Base-by-base conservation (phyloP, 1,140 invertebrate species). In the Drosophila dunni region DNA sequence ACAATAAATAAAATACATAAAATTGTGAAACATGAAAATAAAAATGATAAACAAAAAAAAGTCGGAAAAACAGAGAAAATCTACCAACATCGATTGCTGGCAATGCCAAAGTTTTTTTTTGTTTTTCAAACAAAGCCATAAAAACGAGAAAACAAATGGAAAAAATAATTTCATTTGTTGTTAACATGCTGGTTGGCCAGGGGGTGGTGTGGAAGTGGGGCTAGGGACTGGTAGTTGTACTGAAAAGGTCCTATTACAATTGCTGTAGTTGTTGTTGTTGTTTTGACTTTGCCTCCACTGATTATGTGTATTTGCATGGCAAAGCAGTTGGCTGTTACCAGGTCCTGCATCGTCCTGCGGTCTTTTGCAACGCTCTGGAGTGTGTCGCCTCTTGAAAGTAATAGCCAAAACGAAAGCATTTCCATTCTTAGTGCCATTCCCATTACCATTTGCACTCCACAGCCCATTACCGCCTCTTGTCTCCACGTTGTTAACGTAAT, bases 401-500 rank as follows among this genome's bases (percentile, higher is more conserved):
- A 90, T 90, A 79, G 78, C 79, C 79, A 78, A 83, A 82, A 70
- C 72, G 72, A 81, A 79, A 79, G 72, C 77, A 70, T 42, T 33
- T 20, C n/a, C 63, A 13, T 42, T 20, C 62, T 65, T 29, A 29
- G 24, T 29, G 24, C 3, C 6, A 29, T 33, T 24, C 45, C 53
- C 60, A 17, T 40, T 33, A 7, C 10, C 11, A 56, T 34, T 29
- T 8, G 36, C 73, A 63, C 60, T 42, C 66, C 56, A 60, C 48
- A 60, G 33, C 42, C 60, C 73, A 57, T 62, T 65, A 68, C 53
- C 48, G 57, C 53, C 72, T 66, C 79, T 66, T 75, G 77, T 84
- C 84, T 53, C 74, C 78, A 78, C 86, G 70, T 72, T 72, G 82
- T 83, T 91, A 91, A 90, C 81, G 79, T 83, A 91, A 91, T 91